Percentiles rank a stretch among this genome's conserved stretches.
Evolutionary conservation across 2,888 invertebrate genomes (phyloP).

Genomic region (Euzophera pinguis): DNA sequence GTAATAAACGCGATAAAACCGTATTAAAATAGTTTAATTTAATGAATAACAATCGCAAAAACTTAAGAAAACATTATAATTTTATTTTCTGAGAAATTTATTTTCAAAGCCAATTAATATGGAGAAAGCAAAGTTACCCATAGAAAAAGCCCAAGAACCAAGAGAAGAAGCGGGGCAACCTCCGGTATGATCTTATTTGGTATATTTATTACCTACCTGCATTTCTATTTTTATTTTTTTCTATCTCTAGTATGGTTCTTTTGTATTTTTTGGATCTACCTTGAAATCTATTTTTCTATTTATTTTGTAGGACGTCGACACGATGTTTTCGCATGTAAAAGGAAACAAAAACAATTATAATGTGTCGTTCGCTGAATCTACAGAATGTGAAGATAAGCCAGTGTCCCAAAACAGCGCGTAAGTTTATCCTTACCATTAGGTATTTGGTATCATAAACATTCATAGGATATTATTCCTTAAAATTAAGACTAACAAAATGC

Average conservation of each 20-base stretch:
- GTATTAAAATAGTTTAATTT: too few relatives aligned
- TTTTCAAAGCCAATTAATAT: slow-evolving; percentile 18
- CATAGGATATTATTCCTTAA: too few relatives aligned
- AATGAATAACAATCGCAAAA: too few relatives aligned
- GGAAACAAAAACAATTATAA: slow-evolving; percentile 21
- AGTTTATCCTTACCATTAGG: slow-evolving; percentile 1
- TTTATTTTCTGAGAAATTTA: not conserved
- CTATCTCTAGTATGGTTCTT: not conserved
- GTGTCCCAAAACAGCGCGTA: slow-evolving; percentile 47
- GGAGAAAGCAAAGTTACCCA: slow-evolving; percentile 50
- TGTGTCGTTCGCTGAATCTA: slow-evolving; percentile 34
- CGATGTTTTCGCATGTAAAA: slow-evolving; percentile 26
- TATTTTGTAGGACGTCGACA: slow-evolving; percentile 11
- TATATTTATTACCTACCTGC: slow-evolving; percentile 8
- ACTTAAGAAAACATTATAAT: too few relatives aligned
- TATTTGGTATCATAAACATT: too few relatives aligned
- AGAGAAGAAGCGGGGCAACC: slow-evolving; percentile 55
- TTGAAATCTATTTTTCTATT: not conserved
- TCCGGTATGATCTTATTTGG: slow-evolving; percentile 28
- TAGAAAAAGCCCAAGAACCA: slow-evolving; percentile 53
- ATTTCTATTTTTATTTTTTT: not conserved
- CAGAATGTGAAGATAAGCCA: slow-evolving; percentile 31
- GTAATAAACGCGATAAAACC: too few relatives aligned
- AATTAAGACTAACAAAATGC: too few relatives aligned
- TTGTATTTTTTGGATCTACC: too few relatives aligned